Evolutionary conservation across 2,888 invertebrate species (phyloP).

Genomic region (Caenorhabditis auriculariae): DNA sequence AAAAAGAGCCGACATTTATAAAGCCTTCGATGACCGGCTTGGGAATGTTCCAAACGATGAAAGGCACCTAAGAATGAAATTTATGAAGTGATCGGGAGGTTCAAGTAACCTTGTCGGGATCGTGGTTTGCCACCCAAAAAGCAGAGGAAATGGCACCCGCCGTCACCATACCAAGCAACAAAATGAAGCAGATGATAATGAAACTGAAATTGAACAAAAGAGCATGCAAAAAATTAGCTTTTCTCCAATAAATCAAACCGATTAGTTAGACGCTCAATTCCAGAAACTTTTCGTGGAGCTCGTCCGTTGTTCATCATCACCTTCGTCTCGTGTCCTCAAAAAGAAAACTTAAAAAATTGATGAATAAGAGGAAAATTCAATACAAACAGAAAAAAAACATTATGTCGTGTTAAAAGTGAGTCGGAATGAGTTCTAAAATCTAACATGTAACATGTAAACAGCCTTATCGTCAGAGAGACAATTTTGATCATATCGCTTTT

Average conservation of each 20-base stretch:
- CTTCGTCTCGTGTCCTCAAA: conserved; percentile 87
- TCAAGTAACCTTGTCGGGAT: background rate
- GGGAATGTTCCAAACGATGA: conserved; percentile 13
- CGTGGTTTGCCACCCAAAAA: conserved; percentile 19
- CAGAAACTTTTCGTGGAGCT: conserved; percentile 75
- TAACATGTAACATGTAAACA: too few relatives aligned
- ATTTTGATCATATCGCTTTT: too few relatives aligned
- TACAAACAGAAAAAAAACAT: too few relatives aligned
- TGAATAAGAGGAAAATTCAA: too few relatives aligned
- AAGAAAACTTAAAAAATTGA: too few relatives aligned
- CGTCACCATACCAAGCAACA: conserved; percentile 75
- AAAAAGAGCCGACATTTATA: conserved; percentile 36
- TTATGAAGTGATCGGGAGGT: background rate
- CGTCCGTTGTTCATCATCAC: conserved; percentile 96
- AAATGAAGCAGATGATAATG: conserved; percentile 75
- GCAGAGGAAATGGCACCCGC: conserved; percentile 72
- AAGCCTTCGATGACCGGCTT: conserved; percentile 32
- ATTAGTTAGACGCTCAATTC: conserved; percentile 89
- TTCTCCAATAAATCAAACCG: conserved; percentile 15
- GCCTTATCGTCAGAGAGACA: too few relatives aligned
- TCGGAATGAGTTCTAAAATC: too few relatives aligned
- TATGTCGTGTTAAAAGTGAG: too few relatives aligned
- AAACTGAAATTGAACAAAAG: conserved; percentile 22
- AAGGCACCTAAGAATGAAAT: conserved; percentile 22
- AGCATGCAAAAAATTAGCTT: background rate